Base-by-base conservation (phyloP, 2,888 invertebrate species). In the Heterodera filipjevi region DNA sequence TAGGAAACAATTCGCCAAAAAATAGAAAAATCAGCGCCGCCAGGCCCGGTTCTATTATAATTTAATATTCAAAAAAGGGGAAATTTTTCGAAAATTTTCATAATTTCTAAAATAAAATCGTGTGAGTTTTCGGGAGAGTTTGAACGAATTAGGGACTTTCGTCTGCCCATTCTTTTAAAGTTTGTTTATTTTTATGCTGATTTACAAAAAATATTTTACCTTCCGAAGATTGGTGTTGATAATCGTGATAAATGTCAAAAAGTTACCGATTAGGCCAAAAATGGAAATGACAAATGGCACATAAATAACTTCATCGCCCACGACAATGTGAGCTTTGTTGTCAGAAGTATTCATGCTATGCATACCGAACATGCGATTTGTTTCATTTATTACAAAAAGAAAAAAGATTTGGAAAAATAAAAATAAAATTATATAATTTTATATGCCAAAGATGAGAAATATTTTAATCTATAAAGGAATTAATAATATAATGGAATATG, bases 221-320 rank as follows among this genome's bases (percentile, higher is more conserved):
- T 59, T 59, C 6, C 22, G 19, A 6, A 59, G 59, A 27, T 59
- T 22, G n/a, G 59, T 59, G n/a, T 22, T 27, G 6, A 59, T 27
- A 59, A 75, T 75, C 64, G 75, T 75, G 27, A 64, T 19, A 59
- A 75, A 66, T 49, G 75, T 75, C 19, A 75, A n/a, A 19, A 59
- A 59, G 44, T 75, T 75, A 27, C 75, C 75, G 12, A 68, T 35
- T 35, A 68, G 68, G 68, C 68, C 68, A 12, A 68, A 68, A 35
- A 68, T 19, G 68, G 68, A 68, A 27, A 68, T 68, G 33, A 35
- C 68, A 35, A 68, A 68, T 35, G 68, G 68, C 33, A 68, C 35
- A 22, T 68, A 68, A 35, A 68, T 19, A 5, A 32, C 35, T 16
- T 68, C 68, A 12, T 35, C 35, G 33, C 68, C 68, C 16, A 68